Conservation (phyloP, 2,888 invertebrate genomes). For the Melanostoma scalare region DNA sequence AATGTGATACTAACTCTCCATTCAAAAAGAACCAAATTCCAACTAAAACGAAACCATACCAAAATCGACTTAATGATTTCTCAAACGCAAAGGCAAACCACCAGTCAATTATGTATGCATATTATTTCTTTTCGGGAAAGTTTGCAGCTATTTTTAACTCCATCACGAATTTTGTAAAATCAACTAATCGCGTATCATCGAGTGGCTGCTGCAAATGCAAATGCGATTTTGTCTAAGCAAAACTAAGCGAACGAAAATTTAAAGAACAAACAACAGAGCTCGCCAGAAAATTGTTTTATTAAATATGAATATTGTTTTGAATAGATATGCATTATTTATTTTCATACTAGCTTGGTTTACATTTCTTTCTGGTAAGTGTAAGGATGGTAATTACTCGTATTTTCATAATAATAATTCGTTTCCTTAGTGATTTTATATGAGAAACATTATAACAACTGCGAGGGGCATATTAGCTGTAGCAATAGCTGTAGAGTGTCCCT, state of each 20-base stretch:
- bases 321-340: constrained; percentile 71
- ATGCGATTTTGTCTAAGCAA: constrained; percentile 45
- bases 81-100: constrained; percentile 32
- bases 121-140: constrained; percentile 64
- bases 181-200: constrained; percentile 42
- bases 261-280: constrained; percentile 34
- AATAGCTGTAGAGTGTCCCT: no score
- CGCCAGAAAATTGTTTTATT: constrained; percentile 41
- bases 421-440: constrained; percentile 52
- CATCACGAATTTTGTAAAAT: constrained; percentile 51
- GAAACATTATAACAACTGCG: constrained; percentile 42
- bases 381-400: constrained; percentile 3
- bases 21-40: constrained; percentile 21
- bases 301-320: constrained; percentile 73
- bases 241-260: constrained; percentile 1
- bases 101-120: constrained; percentile 71
- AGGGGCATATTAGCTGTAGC: neutral
- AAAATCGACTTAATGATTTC: constrained; percentile 61
- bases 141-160: constrained; percentile 55
- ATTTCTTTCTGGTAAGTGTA: constrained; percentile 71
- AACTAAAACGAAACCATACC: constrained; percentile 10
- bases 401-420: constrained; percentile 46
- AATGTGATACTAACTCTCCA: constrained; percentile 59
- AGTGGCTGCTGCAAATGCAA: constrained; percentile 46
- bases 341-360: constrained; percentile 70